These are phyloP conservation scores for Diorhabda sublineata DNA, from an alignment of 1,140 invertebrate species.

Conservation along the genomic window DNA sequence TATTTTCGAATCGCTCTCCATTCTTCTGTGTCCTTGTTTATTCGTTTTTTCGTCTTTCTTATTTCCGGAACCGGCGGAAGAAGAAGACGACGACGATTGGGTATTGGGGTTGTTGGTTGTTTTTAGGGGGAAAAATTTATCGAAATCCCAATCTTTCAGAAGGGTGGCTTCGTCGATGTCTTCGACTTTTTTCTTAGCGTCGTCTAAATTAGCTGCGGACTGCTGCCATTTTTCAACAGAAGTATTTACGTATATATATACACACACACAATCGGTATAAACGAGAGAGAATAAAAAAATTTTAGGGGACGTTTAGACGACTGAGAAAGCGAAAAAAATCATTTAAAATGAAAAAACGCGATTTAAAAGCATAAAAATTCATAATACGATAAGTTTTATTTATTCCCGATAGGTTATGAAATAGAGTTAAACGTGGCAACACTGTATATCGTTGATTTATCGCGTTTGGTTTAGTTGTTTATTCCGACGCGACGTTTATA, in stretches of 20 bases:
- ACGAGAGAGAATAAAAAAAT: too few species aligned
- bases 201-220: constrained; percentile 42
- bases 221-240: constrained; percentile 36
- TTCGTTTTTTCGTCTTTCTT: constrained; percentile 40
- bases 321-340: too few species aligned
- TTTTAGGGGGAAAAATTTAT: constrained; percentile 68
- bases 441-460: too few species aligned
- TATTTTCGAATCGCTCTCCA: constrained; percentile 66
- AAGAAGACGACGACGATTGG: constrained; percentile 45
- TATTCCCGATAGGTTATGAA: too few species aligned
- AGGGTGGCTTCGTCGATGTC: constrained; percentile 68
- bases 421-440: too few species aligned
- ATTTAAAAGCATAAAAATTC: too few species aligned
- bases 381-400: too few species aligned
- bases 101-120: constrained; percentile 46
- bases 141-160: constrained; percentile 78
- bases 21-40: constrained; percentile 54
- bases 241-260: constrained; percentile 13
- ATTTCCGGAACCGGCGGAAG: constrained; percentile 41
- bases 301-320: too few species aligned
- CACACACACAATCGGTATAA: background rate
- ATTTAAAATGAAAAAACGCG: too few species aligned
- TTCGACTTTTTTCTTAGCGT: constrained; percentile 40
- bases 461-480: too few species aligned
- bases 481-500: too few species aligned